Evolutionary conservation across 2,888 invertebrate genomes (phyloP), one percentile per base, ranked within the genome.

Genomic region (Ichneumoninae sp.): DNA sequence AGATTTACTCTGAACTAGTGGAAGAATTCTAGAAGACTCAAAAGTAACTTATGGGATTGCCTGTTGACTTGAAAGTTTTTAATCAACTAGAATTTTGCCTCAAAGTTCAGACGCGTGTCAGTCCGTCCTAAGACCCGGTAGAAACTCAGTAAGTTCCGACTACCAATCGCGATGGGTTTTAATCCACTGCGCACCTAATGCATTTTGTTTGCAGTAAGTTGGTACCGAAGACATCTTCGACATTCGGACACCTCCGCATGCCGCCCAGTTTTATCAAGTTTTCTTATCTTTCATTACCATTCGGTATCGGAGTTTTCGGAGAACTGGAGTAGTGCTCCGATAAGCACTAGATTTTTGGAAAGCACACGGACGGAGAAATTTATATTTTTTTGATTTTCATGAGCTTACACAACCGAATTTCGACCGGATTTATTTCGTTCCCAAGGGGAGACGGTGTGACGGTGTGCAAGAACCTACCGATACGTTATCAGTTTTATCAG

Each of bases 401-500:
- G 54, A 54, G 19, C 22, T 8, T 54, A 54, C 7, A 54, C 22
- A 3, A 40, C 52, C 5, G 6, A 13, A 16, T 52, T 52, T 40
- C 40, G 52, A 52, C 4, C 52, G 2, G n/a, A 62, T 62, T 62
- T 5, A 62, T n/a, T 62, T n/a, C 33, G 62, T 16, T 33, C 30
- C 16, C 33, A 16, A 33, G 62, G 7, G 30, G 5, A 30, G 30
- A 30, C 30, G 4, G 30, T 57, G 26, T 26, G 10, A 16, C 7
- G 19, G 19, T 19, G 19, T 74, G 30, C 8, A 47, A 47, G 19
- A 74, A 62, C 62, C 22, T 47, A 5, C 47, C 40, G 60, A 78
- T 78, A 70, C 52, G 22, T 70, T 78, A 78, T 78, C 69, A 22
- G 33, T 26, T 65, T 62, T 79, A 79, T 66, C 71, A 54, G 71